Base-by-base conservation (phyloP, 2,888 invertebrate genomes). In the Strigamia maritima region DNA sequence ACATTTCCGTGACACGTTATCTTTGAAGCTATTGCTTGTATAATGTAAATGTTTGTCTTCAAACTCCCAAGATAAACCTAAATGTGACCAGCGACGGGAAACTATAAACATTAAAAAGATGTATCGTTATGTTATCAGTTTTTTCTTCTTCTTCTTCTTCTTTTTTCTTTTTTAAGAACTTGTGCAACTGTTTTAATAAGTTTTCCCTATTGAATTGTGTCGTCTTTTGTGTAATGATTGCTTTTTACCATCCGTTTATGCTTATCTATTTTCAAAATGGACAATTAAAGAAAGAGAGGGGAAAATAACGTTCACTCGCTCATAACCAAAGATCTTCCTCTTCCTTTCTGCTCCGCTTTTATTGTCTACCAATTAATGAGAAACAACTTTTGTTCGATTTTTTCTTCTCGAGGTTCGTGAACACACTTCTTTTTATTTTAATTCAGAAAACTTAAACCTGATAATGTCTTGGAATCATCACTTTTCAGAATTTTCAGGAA, bases 361-460 rank as follows among this genome's bases (percentile, higher is more conserved):
- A 49, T 49, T 49, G 49, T 49, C 49, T 49, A 49, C 49, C 49
- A 49, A 49, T 49, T 49, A 49, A 49, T 49, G 49, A 49, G 49
- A 49, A 49, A 49, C 49, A n/a, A 49, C 49, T 49, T 49, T 49
- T 49, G 49, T 49, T 49, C 49, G 49, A 49, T 49, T 49, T 49
- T 49, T 49, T 44, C 44, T 44, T 14, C 44, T 2, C 2, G 44
- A 12, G 14, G 12, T 49, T 49, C 49, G n/a, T 49, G 6, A n/a
- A 49, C 49, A n/a, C 49, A 2, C 16, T 35, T 35, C 35, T 35
- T 35, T 35, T 35, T 35, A 14, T 40, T 40, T 40, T 40, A 40
- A 40, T 6, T 40, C 16, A 40, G 7, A 31, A 40, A 40, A 14
- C 10, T 40, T 40, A 40, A 40, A 40, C 10, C 12, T 40, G 40